Base-by-base conservation (phyloP, 2,888 invertebrate genomes). In the Dasypolia templi region DNA sequence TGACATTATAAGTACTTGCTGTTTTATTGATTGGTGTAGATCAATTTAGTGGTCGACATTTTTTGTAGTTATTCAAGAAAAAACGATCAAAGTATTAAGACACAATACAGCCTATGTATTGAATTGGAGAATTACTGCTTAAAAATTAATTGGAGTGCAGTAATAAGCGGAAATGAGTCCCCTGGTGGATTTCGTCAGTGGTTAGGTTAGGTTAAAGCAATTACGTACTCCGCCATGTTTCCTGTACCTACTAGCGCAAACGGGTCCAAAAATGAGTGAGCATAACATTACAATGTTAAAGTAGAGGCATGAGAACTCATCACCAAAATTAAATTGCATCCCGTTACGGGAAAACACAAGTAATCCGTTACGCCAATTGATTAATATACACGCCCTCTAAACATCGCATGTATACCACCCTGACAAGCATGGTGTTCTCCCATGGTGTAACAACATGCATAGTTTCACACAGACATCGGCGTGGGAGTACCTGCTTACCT, bases 1-100 rank as follows among this genome's bases (percentile, higher is more conserved):
- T 93, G 90, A 90, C 86, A 92, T 91, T 91, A 89, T 56, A 75
- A 79, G 83, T 83, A 82, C 80, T 75, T 82, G 51, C 80, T 74
- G 29, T 81, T 81, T 69, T 77, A 84, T 81, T 86, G 82, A 83
- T 82, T 83, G 72, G 62, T 68, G 19, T 72, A 12, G 42, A 71
- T 71, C 35, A 51, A 19, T 58, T 58, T 26, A 17, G 14, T 53
- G 32, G 22, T 64, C 29, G 0, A 22, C 46, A 29, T 6, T 22
- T 62, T 22, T 51, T n/a, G 51, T 26, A 12, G 51, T 12, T 4
- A 22, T n/a, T 51, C 3, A n/a, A 51, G 12, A 11, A 51, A 51
- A n/a, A 51, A 1, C n/a, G 4, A 11, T n/a, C 11, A 22, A 51
- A 51, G 11, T 11, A 49, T 49, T 22, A n/a, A 29, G 4, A 19